phyloP scores from a whole-genome alignment of 2,113 vertebrate species.

The Chloebia gouldiae region DNA sequence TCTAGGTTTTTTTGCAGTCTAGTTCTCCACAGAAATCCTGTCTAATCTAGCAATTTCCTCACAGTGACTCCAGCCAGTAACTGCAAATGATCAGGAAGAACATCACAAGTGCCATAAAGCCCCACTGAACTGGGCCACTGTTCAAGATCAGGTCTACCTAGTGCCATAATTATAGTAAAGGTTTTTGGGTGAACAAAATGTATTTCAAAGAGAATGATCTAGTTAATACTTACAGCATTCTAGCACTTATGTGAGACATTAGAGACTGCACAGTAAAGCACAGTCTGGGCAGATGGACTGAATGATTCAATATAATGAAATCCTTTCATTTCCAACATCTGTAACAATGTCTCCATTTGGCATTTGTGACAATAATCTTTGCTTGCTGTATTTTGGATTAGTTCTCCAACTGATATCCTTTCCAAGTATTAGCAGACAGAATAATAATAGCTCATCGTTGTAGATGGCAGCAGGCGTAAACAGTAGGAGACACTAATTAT shows the following conservation, averaged over 20 bases:
- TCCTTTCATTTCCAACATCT: slow-evolving; percentile 1
- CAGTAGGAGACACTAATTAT: slow-evolving; percentile 36
- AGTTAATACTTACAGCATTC: background rate
- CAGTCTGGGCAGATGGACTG: background rate
- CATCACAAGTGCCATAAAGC: background rate
- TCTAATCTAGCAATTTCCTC: background rate
- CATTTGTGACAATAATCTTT: slow-evolving; percentile 12
- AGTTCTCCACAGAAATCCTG: background rate
- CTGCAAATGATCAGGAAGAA: background rate
- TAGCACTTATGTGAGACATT: background rate
- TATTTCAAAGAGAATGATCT: background rate
- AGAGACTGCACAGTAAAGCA: background rate
- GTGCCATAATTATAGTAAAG: background rate
- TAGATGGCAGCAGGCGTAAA: slow-evolving; percentile 31
- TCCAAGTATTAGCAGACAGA: slow-evolving; percentile 31
- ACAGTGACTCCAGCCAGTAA: background rate
- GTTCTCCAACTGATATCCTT: background rate
- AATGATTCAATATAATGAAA: background rate
- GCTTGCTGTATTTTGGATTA: slow-evolving; percentile 24
- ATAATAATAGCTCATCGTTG: slow-evolving; percentile 9
- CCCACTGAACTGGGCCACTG: background rate
- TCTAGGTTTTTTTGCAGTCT: background rate
- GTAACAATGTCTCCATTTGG: background rate
- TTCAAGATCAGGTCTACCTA: background rate
- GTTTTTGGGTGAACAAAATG: background rate